Evolutionary conservation across 2,113 vertebrate species (phyloP).

Genomic region (Corydoras sp.): DNA sequence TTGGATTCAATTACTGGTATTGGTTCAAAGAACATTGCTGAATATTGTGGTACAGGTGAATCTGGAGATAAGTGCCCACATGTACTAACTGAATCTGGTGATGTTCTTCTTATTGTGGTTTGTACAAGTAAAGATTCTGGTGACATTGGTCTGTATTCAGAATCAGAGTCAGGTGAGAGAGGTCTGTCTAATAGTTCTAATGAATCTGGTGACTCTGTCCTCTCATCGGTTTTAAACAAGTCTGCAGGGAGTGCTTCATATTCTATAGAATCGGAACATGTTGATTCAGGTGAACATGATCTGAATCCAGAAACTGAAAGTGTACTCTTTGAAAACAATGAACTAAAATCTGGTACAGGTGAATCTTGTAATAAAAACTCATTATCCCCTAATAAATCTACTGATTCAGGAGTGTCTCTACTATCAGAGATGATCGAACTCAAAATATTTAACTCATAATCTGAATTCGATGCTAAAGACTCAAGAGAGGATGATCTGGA

Average conservation of each 20-base stretch:
- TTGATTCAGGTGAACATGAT: conserved; percentile 32
- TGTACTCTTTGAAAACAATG: not conserved
- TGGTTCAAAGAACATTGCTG: not conserved
- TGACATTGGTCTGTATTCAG: conserved; percentile 38
- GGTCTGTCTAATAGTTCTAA: conserved; percentile 32
- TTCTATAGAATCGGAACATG: conserved; percentile 22
- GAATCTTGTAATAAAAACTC: conserved; percentile 43
- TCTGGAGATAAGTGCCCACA: conserved; percentile 2
- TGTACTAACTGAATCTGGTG: conserved; percentile 25
- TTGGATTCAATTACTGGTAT: conserved; percentile 8
- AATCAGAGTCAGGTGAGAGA: conserved; percentile 38
- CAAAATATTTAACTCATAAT: conserved; percentile 26
- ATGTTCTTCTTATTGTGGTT: conserved; percentile 23
- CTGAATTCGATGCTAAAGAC: conserved; percentile 40
- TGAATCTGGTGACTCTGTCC: conserved; percentile 41
- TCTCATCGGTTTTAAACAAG: conserved; percentile 9
- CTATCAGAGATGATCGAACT: conserved; percentile 9
- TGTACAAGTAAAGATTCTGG: conserved; percentile 13
- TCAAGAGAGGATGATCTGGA: conserved; percentile 38
- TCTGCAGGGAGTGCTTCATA: conserved; percentile 8
- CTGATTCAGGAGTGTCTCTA: conserved; percentile 41
- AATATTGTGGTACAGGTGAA: conserved; percentile 41
- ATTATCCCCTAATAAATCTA: conserved; percentile 28
- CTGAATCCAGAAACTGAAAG: not conserved
- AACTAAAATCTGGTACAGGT: conserved; percentile 35